Conservation (phyloP, 2,797 vertebrate genomes). For the Eptatretus atami region DNA sequence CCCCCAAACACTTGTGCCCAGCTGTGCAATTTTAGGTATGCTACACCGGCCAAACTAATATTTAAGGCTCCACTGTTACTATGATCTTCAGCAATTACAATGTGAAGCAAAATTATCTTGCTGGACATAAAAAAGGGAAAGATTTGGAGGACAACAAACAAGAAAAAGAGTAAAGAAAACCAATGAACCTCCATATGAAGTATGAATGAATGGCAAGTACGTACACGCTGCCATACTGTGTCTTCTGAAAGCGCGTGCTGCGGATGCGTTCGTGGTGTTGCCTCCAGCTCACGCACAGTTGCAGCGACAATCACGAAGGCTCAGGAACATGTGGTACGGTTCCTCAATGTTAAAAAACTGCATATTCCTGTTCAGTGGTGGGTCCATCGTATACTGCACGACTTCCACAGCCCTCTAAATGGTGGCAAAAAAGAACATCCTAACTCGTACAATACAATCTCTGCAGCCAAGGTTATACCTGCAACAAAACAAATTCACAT, state of each 20-base stretch:
- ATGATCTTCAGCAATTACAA: no score
- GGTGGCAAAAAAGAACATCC: not conserved
- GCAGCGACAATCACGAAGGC: slow-evolving; percentile 41
- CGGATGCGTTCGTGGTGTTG: slow-evolving; percentile 74
- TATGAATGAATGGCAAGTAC: slow-evolving; percentile 13
- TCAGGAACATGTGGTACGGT: slow-evolving; percentile 83
- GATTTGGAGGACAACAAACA: no score
- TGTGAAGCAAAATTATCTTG: no score
- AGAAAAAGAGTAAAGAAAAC: no score
- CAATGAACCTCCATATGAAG: no score
- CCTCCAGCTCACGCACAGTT: slow-evolving; percentile 39
- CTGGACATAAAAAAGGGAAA: no score
- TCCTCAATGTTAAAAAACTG: slow-evolving; percentile 80
- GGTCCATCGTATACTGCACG: slow-evolving; percentile 83
- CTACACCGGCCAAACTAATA: no score
- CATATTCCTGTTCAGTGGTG: slow-evolving; percentile 59
- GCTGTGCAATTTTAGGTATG: no score
- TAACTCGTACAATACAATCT: not conserved
- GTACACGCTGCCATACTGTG: slow-evolving; percentile 91
- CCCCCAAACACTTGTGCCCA: no score
- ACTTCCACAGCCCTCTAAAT: slow-evolving; percentile 67
- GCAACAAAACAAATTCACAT: not conserved
- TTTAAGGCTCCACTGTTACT: no score
- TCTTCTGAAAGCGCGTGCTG: slow-evolving; percentile 86
- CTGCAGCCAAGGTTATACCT: not conserved